Conservation (phyloP, 2,888 invertebrate species). For the Ophion obscuratus region DNA sequence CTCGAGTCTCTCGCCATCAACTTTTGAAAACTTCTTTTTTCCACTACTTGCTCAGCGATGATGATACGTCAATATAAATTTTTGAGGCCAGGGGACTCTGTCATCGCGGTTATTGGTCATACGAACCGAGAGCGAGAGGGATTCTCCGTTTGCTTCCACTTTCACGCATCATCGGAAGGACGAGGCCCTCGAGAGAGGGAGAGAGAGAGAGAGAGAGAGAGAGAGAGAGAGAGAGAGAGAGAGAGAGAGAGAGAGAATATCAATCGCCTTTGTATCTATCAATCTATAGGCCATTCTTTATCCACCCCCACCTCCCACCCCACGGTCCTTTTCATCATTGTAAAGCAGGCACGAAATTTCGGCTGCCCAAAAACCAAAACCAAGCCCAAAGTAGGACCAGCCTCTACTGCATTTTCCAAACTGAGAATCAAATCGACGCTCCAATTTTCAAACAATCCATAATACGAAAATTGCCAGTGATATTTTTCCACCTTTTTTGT, state of each 20-base stretch:
- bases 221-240: background rate
- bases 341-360: too few relatives aligned
- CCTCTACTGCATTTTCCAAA: too few relatives aligned
- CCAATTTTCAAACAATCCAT: too few relatives aligned
- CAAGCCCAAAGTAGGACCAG: background rate
- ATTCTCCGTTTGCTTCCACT: constrained; percentile 60
- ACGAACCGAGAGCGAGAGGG: constrained; percentile 45
- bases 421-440: too few relatives aligned
- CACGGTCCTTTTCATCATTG: too few relatives aligned
- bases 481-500: background rate
- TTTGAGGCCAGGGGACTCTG: constrained; percentile 46
- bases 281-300: too few relatives aligned
- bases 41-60: constrained; percentile 16
- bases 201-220: background rate
- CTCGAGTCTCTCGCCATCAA: background rate
- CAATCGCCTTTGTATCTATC: constrained; percentile 14
- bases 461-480: background rate
- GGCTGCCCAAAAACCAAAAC: too few relatives aligned
- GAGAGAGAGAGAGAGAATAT: constrained; percentile 15
- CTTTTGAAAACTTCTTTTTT: constrained; percentile 32
- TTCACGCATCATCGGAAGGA: constrained; percentile 54
- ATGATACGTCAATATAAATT: constrained; percentile 61
- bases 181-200: background rate
- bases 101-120: constrained; percentile 55
- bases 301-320: too few relatives aligned